Base-by-base conservation (phyloP, 92 coral and sea anemone genomes). In the Porites evermanni region DNA sequence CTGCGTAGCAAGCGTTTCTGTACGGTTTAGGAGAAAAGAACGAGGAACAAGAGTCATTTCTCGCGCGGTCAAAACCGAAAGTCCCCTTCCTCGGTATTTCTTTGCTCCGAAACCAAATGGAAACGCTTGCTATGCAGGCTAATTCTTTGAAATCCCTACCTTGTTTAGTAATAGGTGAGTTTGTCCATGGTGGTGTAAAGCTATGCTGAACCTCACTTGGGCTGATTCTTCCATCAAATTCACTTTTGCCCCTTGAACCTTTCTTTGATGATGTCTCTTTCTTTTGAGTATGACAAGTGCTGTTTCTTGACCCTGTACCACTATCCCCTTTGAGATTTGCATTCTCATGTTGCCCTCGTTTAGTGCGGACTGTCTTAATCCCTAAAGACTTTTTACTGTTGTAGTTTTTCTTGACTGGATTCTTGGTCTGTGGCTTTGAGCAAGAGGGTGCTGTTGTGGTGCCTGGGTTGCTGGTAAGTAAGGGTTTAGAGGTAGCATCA, bases 311-410 rank as follows among this genome's bases (percentile, higher is more conserved):
- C 51, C 64, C 65, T 47, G 32, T 73, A 72, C 64, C 80, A 74
- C 65, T 47, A 51, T 61, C 50, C 64, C 59, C 64, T 16, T 19
- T 50, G 4, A n/a, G 47, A 29, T 19, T 71, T 16, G 54, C 18
- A 65, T 65, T 52, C 19, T 88, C 88, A 24, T 89, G 85, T 14
- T 90, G 85, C 6, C 96, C 93, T 79, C 98, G 83, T 47, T 72
- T 75, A 0, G 93, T 78, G 54, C 92, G 77, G 12, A 94, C 80
- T 58, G 92, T 82, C 72, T 90, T 92, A 0, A 92, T 85, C 18
- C 98, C 98, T 38, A 94, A 79, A 2, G 98, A 94, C 78, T 94
- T 94, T 70, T 94, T 91, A 18, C 91, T 54, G 67, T 70, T 77
- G 71, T 85, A 88, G 82, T 63, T 61, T 64, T 85, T 92, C 66